Evolutionary conservation across 2,113 vertebrate genomes (phyloP).

Genomic region (Apus apus): DNA sequence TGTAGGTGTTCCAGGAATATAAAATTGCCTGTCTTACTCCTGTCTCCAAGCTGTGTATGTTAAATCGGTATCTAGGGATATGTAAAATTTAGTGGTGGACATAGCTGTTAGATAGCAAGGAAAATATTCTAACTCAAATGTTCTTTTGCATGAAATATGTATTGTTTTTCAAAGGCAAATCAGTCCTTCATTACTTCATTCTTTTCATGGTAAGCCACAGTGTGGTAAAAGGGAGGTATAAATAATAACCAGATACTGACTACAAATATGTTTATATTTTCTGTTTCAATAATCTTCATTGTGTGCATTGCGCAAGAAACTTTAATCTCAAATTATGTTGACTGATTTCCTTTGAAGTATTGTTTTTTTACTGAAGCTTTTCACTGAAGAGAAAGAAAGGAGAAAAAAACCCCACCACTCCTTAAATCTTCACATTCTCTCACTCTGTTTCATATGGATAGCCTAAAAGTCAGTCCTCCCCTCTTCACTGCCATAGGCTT

Average conservation of each 20-base stretch:
- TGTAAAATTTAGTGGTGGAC: conserved; percentile 55
- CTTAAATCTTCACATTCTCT: not conserved
- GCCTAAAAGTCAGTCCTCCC: not conserved
- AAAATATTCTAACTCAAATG: not conserved
- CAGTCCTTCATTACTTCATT: not conserved
- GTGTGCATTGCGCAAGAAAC: not conserved
- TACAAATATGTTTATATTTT: not conserved
- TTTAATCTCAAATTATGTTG: not conserved
- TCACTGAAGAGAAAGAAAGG: not conserved
- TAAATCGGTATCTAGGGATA: conserved; percentile 56
- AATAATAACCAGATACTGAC: not conserved
- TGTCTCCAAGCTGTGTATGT: conserved; percentile 62
- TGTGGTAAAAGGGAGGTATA: not conserved
- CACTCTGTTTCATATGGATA: not conserved
- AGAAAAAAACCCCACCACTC: fast-evolving
- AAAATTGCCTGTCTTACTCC: conserved; percentile 18
- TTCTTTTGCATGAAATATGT: conserved; percentile 13
- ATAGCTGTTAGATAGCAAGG: conserved; percentile 39
- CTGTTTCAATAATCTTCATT: not conserved
- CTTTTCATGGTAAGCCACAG: conserved; percentile 6
- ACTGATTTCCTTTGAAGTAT: not conserved
- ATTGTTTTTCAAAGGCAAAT: conserved; percentile 57
- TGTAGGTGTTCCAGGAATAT: conserved; percentile 50
- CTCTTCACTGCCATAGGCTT: not conserved
- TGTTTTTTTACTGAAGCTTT: conserved; percentile 2